phyloP scores from a whole-genome alignment of 2,888 invertebrate genomes.

The Epinotia bilunana region DNA sequence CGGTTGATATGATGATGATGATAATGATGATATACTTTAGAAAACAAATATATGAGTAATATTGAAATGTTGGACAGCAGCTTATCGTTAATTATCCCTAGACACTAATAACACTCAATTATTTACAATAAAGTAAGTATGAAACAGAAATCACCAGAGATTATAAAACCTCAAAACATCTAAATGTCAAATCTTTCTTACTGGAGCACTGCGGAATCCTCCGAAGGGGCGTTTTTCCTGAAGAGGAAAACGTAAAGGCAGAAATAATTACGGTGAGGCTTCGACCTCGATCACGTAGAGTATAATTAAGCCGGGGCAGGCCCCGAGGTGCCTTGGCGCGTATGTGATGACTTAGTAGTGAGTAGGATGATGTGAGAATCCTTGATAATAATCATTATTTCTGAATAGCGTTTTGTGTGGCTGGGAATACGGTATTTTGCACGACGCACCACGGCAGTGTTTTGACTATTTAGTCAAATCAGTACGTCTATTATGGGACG shows the following conservation, averaged over 20 bases:
- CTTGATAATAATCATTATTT: conserved; percentile 6
- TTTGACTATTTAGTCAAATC: no score
- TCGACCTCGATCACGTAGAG: conserved; percentile 59
- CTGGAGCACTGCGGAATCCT: conserved; percentile 29
- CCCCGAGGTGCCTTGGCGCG: conserved; percentile 54
- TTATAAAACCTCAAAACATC: conserved; percentile 3
- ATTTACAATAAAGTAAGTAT: no score
- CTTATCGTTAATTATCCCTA: no score
- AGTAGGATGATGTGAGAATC: neutral
- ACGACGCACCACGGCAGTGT: no score
- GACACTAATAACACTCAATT: no score
- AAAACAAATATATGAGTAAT: no score
- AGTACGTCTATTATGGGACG: no score
- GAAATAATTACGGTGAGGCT: conserved; percentile 67
- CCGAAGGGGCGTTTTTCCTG: conserved; percentile 5
- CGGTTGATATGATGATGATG: no score
- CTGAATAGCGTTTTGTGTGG: neutral
- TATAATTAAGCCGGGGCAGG: conserved; percentile 64
- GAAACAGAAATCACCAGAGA: neutral
- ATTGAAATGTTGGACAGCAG: no score
- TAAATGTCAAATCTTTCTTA: neutral
- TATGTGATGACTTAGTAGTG: conserved; percentile 39
- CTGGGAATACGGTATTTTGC: no score
- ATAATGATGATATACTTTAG: no score
- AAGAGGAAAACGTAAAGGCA: conserved; percentile 55